Evolutionary conservation across 2,113 vertebrate species (phyloP), one percentile per base, ranked within the genome.

Genomic region (Geococcyx californianus): DNA sequence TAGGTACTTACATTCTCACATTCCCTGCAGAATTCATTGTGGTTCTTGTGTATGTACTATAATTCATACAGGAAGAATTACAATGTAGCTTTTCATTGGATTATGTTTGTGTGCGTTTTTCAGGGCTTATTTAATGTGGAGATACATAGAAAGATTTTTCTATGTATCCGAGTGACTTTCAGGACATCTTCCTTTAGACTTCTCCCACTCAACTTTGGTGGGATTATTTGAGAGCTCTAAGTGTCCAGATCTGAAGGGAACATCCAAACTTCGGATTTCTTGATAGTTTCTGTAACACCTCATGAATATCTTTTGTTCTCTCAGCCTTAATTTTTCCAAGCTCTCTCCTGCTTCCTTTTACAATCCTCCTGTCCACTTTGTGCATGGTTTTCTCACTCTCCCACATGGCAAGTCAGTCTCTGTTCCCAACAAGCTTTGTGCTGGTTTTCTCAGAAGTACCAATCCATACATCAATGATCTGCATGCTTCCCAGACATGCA

Each of bases 1-100:
- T 82, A 94, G 83, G 73, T 84, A 78, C 72, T 67, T 94, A 80
- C 59, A 70, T 93, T 94, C 91, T 94, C 78, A 87, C 89, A 89
- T 90, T 90, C 58, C 62, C 87, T 63, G 29, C 58, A 82, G 89
- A 94, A 94, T 67, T 89, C 77, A 60, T 28, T 75, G 44, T 54
- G 78, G 91, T 82, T 93, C 58, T 87, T 84, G 62, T 82, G 45
- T 31, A 82, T 66, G 56, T 49, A 59, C 79, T 68, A 72, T 81
- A 90, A 91, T 62, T 96, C 90, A 84, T 56, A 90, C 36, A 81
- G 51, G 44, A 90, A 81, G 25, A 44, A 72, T 78, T 79, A 90
- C 58, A 68, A 84, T 38, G 60, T 20, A 60, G 80, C n/a, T 90
- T 93, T 93, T 87, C 73, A 84, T 34, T 49, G 73, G 36, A 68